Conservation (phyloP, 2,888 invertebrate genomes). For the Seira ritae region DNA sequence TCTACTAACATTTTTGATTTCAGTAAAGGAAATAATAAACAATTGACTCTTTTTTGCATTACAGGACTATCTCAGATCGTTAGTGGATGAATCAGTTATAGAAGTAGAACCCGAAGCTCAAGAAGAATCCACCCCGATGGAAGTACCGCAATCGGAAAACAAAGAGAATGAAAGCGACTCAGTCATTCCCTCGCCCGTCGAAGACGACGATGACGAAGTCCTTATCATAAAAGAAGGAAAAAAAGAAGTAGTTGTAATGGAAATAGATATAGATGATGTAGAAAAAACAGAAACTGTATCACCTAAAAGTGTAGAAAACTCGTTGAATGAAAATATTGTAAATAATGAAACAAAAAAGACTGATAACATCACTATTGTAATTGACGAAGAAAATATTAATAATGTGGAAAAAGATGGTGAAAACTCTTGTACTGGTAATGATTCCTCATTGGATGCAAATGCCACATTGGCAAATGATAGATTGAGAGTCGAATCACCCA, state of each 20-base stretch:
- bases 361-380: conserved; percentile 38
- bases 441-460: conserved; percentile 38
- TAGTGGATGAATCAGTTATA: conserved; percentile 74
- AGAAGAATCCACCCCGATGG: conserved; percentile 76
- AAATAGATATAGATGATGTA: conserved; percentile 81
- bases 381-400: conserved; percentile 52
- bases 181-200: not conserved
- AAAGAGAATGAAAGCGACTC: conserved; percentile 41
- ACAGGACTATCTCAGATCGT: conserved; percentile 65
- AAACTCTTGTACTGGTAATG: conserved; percentile 40
- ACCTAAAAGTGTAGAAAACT: conserved; percentile 13
- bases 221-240: conserved; percentile 72
- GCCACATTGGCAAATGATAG: not conserved
- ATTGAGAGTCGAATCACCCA: conserved; percentile 58
- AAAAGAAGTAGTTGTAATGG: conserved; percentile 77
- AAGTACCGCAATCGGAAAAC: conserved; percentile 75
- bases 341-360: conserved; percentile 49
- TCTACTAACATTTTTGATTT: no score
- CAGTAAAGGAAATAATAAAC: no score
- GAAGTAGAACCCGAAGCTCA: conserved; percentile 76
- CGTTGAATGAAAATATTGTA: conserved; percentile 37
- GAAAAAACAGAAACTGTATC: conserved; percentile 48
- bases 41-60: conserved; percentile 10
- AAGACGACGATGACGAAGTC: conserved; percentile 71
- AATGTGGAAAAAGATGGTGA: conserved; percentile 50